These are phyloP conservation scores for Nephila pilipes DNA, from an alignment of 1,140 invertebrate genomes.

Conservation along the genomic window DNA sequence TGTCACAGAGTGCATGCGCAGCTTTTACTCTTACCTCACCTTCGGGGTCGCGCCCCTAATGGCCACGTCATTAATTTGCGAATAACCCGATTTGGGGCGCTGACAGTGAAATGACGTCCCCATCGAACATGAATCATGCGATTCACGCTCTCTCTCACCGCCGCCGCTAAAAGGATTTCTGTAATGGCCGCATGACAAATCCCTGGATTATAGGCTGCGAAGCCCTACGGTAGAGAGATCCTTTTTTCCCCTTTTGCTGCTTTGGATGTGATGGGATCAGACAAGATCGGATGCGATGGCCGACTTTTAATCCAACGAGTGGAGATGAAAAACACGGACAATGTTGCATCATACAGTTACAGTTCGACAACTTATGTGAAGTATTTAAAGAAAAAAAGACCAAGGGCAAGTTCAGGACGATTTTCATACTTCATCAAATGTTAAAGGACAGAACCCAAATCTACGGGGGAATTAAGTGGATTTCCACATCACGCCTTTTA, in stretches of 20 bases:
- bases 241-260: neutral
- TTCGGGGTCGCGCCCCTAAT: neutral
- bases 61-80: slow-evolving; percentile 64
- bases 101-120: slow-evolving; percentile 56
- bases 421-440: too few relatives aligned
- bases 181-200: neutral
- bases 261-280: neutral
- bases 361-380: too few relatives aligned
- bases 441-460: too few relatives aligned
- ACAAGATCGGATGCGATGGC: too few relatives aligned
- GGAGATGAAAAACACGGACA: too few relatives aligned
- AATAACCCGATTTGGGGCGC: slow-evolving; percentile 45
- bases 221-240: neutral
- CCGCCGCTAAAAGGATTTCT: slow-evolving; percentile 15
- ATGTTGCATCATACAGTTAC: too few relatives aligned
- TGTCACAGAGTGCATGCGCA: neutral
- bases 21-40: neutral
- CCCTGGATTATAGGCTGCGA: neutral
- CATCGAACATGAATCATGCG: neutral
- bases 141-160: neutral
- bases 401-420: too few relatives aligned
- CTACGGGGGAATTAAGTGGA: too few relatives aligned
- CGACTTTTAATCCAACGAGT: too few relatives aligned
- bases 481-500: too few relatives aligned
- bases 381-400: too few relatives aligned